These are phyloP conservation scores for Pleuronectes platessa DNA, from an alignment of 2,113 vertebrate genomes.

Conservation along the genomic window DNA sequence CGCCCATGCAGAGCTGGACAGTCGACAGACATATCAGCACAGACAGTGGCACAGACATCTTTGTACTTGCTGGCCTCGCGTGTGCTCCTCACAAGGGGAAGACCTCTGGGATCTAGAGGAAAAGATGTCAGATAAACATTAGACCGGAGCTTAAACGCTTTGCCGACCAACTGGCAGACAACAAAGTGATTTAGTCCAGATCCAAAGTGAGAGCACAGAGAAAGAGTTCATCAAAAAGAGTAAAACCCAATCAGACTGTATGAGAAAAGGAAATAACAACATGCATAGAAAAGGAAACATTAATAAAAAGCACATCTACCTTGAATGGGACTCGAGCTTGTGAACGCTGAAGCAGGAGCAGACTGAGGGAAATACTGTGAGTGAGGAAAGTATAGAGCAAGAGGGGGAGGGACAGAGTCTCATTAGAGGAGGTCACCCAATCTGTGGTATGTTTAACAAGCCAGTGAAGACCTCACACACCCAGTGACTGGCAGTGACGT, in stretches of 20 bases:
- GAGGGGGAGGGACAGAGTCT: conserved; percentile 14
- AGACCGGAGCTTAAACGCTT: not conserved
- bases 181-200: not conserved
- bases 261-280: not conserved
- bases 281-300: not conserved
- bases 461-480: conserved; percentile 70
- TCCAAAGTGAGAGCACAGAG: not conserved
- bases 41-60: conserved; percentile 68
- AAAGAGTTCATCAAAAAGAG: not conserved
- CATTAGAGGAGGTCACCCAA: conserved; percentile 47
- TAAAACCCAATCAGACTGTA: not conserved
- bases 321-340: conserved; percentile 16
- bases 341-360: conserved; percentile 9
- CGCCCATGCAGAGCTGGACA: conserved; percentile 59
- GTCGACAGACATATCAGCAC: conserved; percentile 69
- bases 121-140: conserved; percentile 8
- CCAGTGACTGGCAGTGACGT: conserved; percentile 51
- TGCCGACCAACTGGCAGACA: conserved; percentile 1
- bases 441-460: conserved; percentile 66
- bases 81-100: not conserved
- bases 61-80: not conserved
- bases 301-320: not conserved
- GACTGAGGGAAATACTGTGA: conserved; percentile 13
- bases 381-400: conserved; percentile 1
- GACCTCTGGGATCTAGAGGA: not conserved